A percentile compares a stretch with the other conserved stretches of the same genome.
Conservation (phyloP, 1,140 invertebrate species). For the Drosophila malerkotliana region DNA sequence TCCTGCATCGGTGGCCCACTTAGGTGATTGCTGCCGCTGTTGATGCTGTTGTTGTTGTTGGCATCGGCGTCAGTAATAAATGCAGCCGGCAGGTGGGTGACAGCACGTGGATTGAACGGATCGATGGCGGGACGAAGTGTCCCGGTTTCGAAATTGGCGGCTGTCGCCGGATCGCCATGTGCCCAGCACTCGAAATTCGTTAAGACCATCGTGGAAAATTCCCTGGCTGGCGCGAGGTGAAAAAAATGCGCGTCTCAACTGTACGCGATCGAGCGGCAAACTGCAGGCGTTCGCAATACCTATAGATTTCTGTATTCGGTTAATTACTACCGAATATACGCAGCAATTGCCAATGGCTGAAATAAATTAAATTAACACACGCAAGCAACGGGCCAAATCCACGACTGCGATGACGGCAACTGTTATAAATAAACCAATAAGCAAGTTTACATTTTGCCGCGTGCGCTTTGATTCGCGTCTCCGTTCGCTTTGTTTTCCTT, state of each 20-base stretch:
- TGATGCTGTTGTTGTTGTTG: conserved; percentile 55
- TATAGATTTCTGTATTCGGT: conserved; percentile 42
- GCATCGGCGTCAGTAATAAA: conserved; percentile 66
- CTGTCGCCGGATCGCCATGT: conserved; percentile 60
- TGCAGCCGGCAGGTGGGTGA: conserved; percentile 41
- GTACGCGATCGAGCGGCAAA: conserved; percentile 44
- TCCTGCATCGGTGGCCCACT: conserved; percentile 43
- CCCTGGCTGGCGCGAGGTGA: conserved; percentile 3
- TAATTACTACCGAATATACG: conserved; percentile 63
- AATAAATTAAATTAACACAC: conserved; percentile 70
- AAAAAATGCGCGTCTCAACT: conserved; percentile 35
- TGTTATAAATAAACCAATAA: conserved; percentile 80
- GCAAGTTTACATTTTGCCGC: conserved; percentile 65
- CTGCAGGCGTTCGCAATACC: conserved; percentile 20
- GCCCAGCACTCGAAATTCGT: conserved; percentile 83
- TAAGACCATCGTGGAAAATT: conserved; percentile 81
- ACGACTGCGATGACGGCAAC: conserved; percentile 66
- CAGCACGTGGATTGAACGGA: conserved; percentile 75
- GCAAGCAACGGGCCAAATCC: conserved; percentile 36
- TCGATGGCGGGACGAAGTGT: conserved; percentile 44
- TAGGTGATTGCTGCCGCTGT: conserved; percentile 21
- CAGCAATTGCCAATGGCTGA: conserved; percentile 62
- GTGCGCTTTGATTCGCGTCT: conserved; percentile 56
- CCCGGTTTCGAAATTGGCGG: conserved; percentile 62
- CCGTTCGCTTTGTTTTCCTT: conserved; percentile 48